Evolutionary conservation across 2,797 vertebrate genomes (phyloP).

Genomic region (Ctenopoma kingsleyae): DNA sequence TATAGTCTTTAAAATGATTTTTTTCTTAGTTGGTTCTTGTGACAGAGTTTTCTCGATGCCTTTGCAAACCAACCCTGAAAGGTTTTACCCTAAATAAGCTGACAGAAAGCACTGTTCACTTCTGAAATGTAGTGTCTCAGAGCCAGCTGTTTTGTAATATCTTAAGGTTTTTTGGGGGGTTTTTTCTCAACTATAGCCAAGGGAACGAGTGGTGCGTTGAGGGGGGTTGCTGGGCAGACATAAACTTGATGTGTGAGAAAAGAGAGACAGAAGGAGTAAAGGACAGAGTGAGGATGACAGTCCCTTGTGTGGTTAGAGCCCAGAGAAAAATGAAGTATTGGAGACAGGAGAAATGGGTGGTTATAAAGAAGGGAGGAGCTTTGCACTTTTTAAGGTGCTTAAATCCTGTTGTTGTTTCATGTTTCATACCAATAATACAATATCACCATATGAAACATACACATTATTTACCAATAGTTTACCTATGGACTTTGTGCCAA

Average conservation of each 20-base stretch:
- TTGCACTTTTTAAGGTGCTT: constrained; percentile 3
- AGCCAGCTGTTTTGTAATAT: constrained; percentile 34
- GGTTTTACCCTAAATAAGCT: constrained; percentile 17
- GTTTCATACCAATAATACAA: constrained; percentile 1
- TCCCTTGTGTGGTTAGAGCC: constrained; percentile 46
- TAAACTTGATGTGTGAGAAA: constrained; percentile 27
- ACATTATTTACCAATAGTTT: not conserved
- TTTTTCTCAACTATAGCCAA: constrained; percentile 1
- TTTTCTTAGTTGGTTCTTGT: not conserved
- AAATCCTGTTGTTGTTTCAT: too few relatives aligned
- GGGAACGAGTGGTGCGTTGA: constrained; percentile 27
- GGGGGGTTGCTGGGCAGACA: constrained; percentile 27
- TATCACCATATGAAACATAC: not conserved
- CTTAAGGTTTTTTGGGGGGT: not conserved
- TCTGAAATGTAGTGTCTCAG: constrained; percentile 5
- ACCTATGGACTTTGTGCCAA: not conserved
- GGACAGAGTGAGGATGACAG: constrained; percentile 31
- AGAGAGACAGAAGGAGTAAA: constrained; percentile 32
- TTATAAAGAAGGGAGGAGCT: constrained; percentile 5
- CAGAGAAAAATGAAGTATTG: constrained; percentile 18
- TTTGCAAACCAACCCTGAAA: not conserved
- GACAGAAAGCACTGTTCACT: not conserved
- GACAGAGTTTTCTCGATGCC: not conserved
- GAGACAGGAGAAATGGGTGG: not conserved
- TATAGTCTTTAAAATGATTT: not conserved